A percentile compares a stretch with the other conserved stretches of the same genome.
phyloP scores from a whole-genome alignment of 2,113 vertebrate genomes.

The Apodemus sylvaticus region DNA sequence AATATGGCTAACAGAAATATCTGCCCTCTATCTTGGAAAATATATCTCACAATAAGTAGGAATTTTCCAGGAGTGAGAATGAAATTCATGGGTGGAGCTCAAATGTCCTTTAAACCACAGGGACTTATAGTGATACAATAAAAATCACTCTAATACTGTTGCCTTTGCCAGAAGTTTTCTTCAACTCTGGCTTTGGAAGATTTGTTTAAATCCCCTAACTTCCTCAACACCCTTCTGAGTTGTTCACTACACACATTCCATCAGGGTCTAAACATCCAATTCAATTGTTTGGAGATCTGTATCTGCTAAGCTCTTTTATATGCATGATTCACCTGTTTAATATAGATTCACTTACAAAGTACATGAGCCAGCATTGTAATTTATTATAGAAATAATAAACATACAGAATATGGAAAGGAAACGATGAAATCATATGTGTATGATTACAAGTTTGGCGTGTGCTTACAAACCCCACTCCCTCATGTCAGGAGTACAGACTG shows the following conservation, averaged over 20 bases:
- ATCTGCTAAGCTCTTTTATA: neutral
- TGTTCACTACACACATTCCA: neutral
- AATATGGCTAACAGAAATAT: neutral
- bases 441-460: neutral
- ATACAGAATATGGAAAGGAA: neutral
- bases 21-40: neutral
- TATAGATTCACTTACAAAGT: neutral
- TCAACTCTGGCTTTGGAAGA: neutral
- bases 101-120: neutral
- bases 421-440: neutral
- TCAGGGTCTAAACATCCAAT: neutral
- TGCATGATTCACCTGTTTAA: neutral
- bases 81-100: neutral
- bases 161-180: neutral
- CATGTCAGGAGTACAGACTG: neutral
- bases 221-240: neutral
- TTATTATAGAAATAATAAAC: neutral
- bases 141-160: neutral
- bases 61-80: neutral
- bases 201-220: constrained; percentile 12
- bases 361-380: neutral
- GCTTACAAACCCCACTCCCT: neutral
- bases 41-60: neutral
- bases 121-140: neutral
- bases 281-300: neutral